Percentiles rank a stretch among this genome's conserved stretches.
phyloP scores from a whole-genome alignment of 2,888 invertebrate genomes.

The Galeruca laticollis region DNA sequence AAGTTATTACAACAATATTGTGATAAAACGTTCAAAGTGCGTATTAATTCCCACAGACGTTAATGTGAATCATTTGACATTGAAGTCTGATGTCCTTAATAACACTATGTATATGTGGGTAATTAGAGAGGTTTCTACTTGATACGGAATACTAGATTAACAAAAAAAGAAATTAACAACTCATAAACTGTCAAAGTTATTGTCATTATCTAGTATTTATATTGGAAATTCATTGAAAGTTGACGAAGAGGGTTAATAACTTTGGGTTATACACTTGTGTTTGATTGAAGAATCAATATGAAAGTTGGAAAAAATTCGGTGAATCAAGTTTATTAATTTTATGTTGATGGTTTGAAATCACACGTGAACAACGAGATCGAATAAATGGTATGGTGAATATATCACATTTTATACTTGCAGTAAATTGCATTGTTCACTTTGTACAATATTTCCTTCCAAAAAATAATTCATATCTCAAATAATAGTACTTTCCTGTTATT shows the following conservation, averaged over 20 bases:
- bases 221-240: neutral
- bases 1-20: constrained; percentile 17
- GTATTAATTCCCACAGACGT: constrained; percentile 39
- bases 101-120: constrained; percentile 37
- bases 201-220: constrained; percentile 2
- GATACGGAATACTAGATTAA: constrained; percentile 34
- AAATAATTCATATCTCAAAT: too few relatives aligned
- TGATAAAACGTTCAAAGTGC: constrained; percentile 41
- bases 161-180: constrained; percentile 34
- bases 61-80: constrained; percentile 33
- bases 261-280: too few relatives aligned
- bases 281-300: too few relatives aligned
- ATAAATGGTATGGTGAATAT: too few relatives aligned
- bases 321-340: too few relatives aligned
- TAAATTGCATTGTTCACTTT: too few relatives aligned
- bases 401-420: too few relatives aligned
- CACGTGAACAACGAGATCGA: too few relatives aligned
- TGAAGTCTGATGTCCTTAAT: constrained; percentile 40
- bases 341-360: too few relatives aligned
- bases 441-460: too few relatives aligned
- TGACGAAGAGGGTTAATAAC: neutral
- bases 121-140: constrained; percentile 38
- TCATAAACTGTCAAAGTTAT: constrained; percentile 7
- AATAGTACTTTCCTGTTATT: too few relatives aligned
- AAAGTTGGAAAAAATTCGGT: too few relatives aligned